These are phyloP conservation scores for Tenrec ecaudatus DNA, from an alignment of 2,113 vertebrate species.

Conservation along the genomic window DNA sequence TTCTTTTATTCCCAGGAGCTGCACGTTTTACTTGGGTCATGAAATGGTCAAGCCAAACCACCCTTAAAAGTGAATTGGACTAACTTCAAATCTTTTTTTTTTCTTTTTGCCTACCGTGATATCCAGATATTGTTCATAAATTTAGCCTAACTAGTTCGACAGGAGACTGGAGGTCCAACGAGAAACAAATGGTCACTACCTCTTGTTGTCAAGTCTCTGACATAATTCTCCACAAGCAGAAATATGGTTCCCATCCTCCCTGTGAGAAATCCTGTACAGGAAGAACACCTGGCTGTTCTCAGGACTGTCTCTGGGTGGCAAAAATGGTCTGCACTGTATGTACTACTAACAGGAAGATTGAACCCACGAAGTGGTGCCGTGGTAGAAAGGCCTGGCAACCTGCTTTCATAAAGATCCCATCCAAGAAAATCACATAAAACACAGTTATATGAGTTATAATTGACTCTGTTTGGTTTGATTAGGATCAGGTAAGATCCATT, in stretches of 20 bases:
- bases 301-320: background rate
- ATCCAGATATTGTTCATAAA: constrained; percentile 8
- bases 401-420: background rate
- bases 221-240: constrained; percentile 66
- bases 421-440: background rate
- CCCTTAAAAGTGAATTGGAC: constrained; percentile 58
- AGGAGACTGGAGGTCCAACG: background rate
- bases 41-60: background rate
- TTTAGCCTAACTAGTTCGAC: constrained; percentile 33
- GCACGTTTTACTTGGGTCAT: constrained; percentile 43
- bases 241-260: constrained; percentile 65
- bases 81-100: constrained; percentile 30
- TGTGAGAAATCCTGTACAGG: constrained; percentile 59
- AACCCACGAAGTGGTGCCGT: background rate
- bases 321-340: background rate
- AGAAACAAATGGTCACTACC: constrained; percentile 70
- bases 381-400: background rate
- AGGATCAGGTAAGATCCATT: background rate
- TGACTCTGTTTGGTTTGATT: background rate
- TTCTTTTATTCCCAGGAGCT: constrained; percentile 46
- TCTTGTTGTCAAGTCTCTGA: constrained; percentile 73
- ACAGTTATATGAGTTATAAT: background rate
- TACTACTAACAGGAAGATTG: background rate
- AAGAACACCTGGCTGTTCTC: constrained; percentile 66
- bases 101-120: constrained; percentile 27